Evolutionary conservation across 2,797 vertebrate species (phyloP), one percentile per base, ranked within the genome.

Genomic region (Ammospiza maritima): DNA sequence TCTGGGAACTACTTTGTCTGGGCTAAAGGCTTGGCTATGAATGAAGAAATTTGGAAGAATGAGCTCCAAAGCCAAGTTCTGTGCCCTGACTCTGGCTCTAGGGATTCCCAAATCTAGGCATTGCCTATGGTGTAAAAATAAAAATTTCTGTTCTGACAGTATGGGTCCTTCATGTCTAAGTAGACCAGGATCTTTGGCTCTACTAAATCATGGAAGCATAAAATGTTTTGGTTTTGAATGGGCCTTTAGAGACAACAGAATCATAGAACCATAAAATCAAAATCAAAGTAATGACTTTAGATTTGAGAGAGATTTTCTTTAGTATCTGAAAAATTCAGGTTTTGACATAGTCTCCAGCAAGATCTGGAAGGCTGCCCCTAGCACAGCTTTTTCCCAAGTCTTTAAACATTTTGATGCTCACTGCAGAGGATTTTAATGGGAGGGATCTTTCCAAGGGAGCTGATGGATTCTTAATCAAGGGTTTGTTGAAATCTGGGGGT

Each of bases 391-490:
- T 54, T 77, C 53, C 12, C 26, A 54, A 40, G 11, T 27, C 18
- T 83, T 88, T 38, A 71, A 45, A 50, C 2, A n/a, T 74, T 2
- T 2, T 42, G 18, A 32, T 32, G 14, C 16, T n/a, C 16, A 2
- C 23, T 5, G 1, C 18, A 74, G 26, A n/a, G 7, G 11, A 30
- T 20, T 60, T 23, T 12, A 26, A 18, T 1, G 4, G 8, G 4
- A 5, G 0, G 4, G 6, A 16, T 16, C 5, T 82, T 57, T 83
- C 11, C 13, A 56, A 81, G 20, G 20, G 6, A 50, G 5, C 1
- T 47, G 34, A 25, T 9, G 9, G 34, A 71, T 64, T 36, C 17
- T 82, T 90, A 67, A 9, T 34, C 19, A 48, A 30, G 5, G 16
- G 13, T 84, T 84, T 86, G 45, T 6, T 76, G 44, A 29, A 45